Evolutionary conservation across 2,113 vertebrate species (phyloP).

Genomic region (Corythoichthys haematopterus): DNA sequence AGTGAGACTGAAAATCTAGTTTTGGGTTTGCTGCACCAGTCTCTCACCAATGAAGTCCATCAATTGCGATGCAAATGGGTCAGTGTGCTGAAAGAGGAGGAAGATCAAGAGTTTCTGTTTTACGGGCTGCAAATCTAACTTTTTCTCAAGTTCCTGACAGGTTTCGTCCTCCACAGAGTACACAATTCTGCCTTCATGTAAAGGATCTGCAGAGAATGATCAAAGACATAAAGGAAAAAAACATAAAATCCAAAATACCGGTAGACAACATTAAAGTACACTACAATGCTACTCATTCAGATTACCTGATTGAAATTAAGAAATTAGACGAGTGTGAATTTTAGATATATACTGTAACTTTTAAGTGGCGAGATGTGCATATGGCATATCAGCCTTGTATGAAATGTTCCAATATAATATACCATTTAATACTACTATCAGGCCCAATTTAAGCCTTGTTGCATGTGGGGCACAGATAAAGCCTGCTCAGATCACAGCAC

Average conservation of each 20-base stretch:
- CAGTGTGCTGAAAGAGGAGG: constrained; percentile 72
- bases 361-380: neutral
- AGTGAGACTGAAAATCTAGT: neutral
- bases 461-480: too few relatives aligned
- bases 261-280: neutral
- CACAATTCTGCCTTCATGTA: constrained; percentile 53
- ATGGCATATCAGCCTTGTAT: neutral
- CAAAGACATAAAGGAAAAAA: neutral
- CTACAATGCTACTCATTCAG: neutral
- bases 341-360: neutral
- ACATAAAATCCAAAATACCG: neutral
- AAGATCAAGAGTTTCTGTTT: constrained; percentile 72
- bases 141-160: constrained; percentile 10
- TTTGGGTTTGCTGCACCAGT: constrained; percentile 1
- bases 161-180: constrained; percentile 58
- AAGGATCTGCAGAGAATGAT: constrained; percentile 54
- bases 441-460: too few relatives aligned
- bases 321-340: neutral
- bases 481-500: too few relatives aligned
- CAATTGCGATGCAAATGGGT: constrained; percentile 66
- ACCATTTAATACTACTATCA: too few relatives aligned
- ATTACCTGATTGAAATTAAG: neutral
- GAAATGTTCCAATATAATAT: too few relatives aligned
- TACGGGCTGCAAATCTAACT: constrained; percentile 28
- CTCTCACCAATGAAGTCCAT: constrained; percentile 65